phyloP scores from a whole-genome alignment of 2,888 invertebrate species.

The Blastobasis lacticolella region DNA sequence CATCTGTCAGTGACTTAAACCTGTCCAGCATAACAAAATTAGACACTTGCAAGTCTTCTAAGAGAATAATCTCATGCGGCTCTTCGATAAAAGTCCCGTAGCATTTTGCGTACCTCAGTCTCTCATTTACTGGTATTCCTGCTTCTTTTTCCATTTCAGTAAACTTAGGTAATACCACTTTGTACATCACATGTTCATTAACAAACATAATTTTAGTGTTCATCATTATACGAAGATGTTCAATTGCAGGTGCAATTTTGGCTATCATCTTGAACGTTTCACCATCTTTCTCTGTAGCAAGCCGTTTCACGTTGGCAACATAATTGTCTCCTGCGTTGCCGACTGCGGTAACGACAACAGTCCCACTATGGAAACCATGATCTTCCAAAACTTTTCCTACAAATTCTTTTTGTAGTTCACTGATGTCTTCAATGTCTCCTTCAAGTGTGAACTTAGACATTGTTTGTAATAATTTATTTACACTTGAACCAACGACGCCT shows the following conservation, averaged over 20 bases:
- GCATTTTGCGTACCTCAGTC: slow-evolving; percentile 23
- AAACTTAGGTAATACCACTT: slow-evolving; percentile 24
- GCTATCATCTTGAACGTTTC: slow-evolving; percentile 21
- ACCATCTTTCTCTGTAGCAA: slow-evolving; percentile 21
- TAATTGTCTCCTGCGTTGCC: slow-evolving; percentile 32
- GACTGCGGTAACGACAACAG: slow-evolving; percentile 22
- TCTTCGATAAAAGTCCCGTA: slow-evolving; percentile 23
- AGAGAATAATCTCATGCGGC: slow-evolving; percentile 29
- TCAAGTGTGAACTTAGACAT: slow-evolving; percentile 20
- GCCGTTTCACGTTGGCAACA: slow-evolving; percentile 22
- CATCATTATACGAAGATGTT: slow-evolving; percentile 11
- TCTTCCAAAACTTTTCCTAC: slow-evolving; percentile 26
- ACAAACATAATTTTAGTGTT: slow-evolving; percentile 17
- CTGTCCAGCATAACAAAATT: slow-evolving; percentile 25
- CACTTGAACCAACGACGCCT: no score
- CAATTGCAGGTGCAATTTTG: slow-evolving; percentile 24
- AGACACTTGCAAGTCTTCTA: slow-evolving; percentile 29
- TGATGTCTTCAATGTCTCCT: slow-evolving; percentile 24
- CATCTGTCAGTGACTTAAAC: slow-evolving; percentile 7
- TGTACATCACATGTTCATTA: slow-evolving; percentile 31
- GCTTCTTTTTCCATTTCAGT: slow-evolving; percentile 20
- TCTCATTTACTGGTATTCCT: slow-evolving; percentile 21
- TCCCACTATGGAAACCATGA: slow-evolving; percentile 21
- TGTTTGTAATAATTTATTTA: no score
- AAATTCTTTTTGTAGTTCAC: slow-evolving; percentile 24